Percentiles rank a stretch among this genome's conserved stretches.
Conservation (phyloP, 2,797 vertebrate species). For the Valencia hispanica region DNA sequence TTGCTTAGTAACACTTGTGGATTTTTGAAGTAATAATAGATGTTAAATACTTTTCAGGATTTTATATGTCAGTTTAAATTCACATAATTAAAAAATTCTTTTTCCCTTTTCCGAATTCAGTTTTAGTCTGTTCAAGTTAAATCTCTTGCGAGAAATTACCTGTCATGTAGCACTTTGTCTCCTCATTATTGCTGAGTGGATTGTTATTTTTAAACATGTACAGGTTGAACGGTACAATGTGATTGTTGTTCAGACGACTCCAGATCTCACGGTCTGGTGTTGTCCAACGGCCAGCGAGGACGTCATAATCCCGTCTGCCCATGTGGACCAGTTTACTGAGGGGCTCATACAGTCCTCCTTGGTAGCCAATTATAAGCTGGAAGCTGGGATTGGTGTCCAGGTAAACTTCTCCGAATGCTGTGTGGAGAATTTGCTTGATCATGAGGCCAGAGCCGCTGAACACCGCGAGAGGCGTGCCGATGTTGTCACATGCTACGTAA, state of each 20-base stretch:
- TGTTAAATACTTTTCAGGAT: no score
- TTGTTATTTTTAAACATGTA: constrained; percentile 99
- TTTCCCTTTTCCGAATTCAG: background rate
- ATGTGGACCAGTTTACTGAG: constrained; percentile 95
- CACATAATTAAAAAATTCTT: background rate
- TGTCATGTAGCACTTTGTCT: constrained; percentile 99
- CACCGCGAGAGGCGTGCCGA: constrained; percentile 94
- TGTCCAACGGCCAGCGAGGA: constrained; percentile 95
- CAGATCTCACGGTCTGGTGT: constrained; percentile 93
- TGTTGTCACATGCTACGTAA: constrained; percentile 97
- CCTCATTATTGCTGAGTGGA: constrained; percentile 93
- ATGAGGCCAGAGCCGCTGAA: constrained; percentile 95
- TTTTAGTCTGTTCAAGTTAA: background rate
- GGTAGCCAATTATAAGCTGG: constrained; percentile 94
- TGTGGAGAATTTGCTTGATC: constrained; percentile 97
- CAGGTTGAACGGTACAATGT: constrained; percentile 94
- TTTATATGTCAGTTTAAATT: no score
- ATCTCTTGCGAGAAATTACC: constrained; percentile 76
- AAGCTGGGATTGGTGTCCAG: constrained; percentile 96
- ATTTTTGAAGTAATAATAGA: background rate
- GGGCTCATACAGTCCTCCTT: constrained; percentile 95
- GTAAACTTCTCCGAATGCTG: constrained; percentile 97
- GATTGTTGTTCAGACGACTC: constrained; percentile 92
- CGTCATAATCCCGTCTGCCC: constrained; percentile 95
- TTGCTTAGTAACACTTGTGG: background rate